Evolutionary conservation across 2,113 vertebrate genomes (phyloP), one percentile per base, ranked within the genome.

Genomic region (Clarias magur): DNA sequence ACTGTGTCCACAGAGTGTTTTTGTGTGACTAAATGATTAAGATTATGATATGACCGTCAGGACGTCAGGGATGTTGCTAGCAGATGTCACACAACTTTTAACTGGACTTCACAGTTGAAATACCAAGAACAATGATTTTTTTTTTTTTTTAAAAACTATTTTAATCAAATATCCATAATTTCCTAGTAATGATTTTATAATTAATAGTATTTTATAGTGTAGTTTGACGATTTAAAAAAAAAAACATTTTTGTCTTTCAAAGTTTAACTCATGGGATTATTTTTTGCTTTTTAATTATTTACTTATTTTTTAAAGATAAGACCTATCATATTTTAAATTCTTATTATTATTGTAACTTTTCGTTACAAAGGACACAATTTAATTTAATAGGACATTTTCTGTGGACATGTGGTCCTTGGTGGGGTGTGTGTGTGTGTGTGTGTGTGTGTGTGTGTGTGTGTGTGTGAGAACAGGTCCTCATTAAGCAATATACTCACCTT

Each of bases 361-460:
- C 6, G 48, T 21, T 63, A 68, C n/a, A 68, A 68, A 1, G 11
- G n/a, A 27, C 67, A 17, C 27, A 16, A 6, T 70, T 70, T 5
- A 30, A 34, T 70, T 34, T 38, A 54, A 21, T 21, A 53, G 11
- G 11, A 70, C n/a, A 15, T 53, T 63, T 75, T 62, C 82, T 90
- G 60, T 76, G 84, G 83, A 72, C 70, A 87, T 80, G 86, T 87
- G 80, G 87, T 84, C 88, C 83, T 76, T 88, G 30, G 42, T 78
- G 16, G 60, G 2, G 38, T 21, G 68, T 10, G 6, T 72, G 3
- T 16, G 13, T 68, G n/a, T 30, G 81, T 88, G 30, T 89, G 27
- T n/a, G 1, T 73, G 70, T 42, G 7, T 10, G 6, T 72, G 3
- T 16, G 13, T 68, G n/a, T 30, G 81, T 88, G 30, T 89, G 27